Conservation (phyloP, 1,140 invertebrate species). For the Drosophila tristis region DNA sequence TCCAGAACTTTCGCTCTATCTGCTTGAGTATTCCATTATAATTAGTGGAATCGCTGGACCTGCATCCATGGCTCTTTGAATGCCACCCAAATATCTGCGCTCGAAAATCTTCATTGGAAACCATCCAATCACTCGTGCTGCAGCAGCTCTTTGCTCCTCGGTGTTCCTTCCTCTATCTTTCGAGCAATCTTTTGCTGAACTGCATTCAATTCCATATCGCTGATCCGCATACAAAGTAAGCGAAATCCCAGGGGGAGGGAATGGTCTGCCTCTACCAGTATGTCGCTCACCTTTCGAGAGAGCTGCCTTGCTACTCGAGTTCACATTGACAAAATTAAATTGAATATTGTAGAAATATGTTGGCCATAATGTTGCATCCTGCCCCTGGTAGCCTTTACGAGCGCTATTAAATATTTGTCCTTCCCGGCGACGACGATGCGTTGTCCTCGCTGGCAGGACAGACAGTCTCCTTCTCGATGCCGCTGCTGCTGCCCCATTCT, state of each 20-base stretch:
- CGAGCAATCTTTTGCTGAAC: slow-evolving; percentile 34
- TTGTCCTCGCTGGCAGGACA: slow-evolving; percentile 32
- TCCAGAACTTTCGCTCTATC: no score
- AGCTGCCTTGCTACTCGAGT: slow-evolving; percentile 23
- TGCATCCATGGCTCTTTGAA: no score
- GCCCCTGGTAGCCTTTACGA: slow-evolving; percentile 49
- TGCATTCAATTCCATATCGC: slow-evolving; percentile 58
- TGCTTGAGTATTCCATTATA: no score
- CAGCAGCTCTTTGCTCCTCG: not conserved
- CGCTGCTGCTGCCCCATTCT: slow-evolving; percentile 7
- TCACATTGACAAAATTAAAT: slow-evolving; percentile 75
- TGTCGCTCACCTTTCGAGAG: slow-evolving; percentile 13
- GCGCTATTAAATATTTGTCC: slow-evolving; percentile 74
- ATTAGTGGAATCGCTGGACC: no score
- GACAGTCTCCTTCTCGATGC: not conserved
- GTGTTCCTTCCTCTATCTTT: no score
- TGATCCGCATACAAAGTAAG: slow-evolving; percentile 63
- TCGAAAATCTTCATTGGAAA: slow-evolving; percentile 9
- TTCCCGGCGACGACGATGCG: slow-evolving; percentile 46
- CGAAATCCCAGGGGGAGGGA: slow-evolving; percentile 25
- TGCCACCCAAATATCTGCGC: slow-evolving; percentile 17
- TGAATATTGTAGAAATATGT: slow-evolving; percentile 80
- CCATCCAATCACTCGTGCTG: slow-evolving; percentile 39
- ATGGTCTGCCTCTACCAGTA: no score
- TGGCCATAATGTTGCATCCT: slow-evolving; percentile 67